A percentile compares a stretch with the other conserved stretches of the same genome.
Evolutionary conservation across 2,797 vertebrate species (phyloP).

Genomic region (Clamator glandarius): DNA sequence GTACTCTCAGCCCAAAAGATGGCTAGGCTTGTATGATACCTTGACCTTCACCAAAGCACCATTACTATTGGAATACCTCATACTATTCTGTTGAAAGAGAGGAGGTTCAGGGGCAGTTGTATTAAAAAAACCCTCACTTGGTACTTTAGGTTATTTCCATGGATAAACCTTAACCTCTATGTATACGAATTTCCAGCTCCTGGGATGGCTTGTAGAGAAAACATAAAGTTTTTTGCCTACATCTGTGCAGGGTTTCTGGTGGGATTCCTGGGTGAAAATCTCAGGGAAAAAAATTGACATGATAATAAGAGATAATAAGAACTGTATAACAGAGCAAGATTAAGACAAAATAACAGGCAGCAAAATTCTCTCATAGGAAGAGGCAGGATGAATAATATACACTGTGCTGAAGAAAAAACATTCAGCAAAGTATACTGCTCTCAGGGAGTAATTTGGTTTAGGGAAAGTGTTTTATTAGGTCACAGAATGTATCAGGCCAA

Average conservation of each 20-base stretch:
- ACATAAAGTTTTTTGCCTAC: not conserved
- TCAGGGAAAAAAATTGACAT: accelerated
- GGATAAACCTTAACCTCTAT: not conserved
- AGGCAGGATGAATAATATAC: not conserved
- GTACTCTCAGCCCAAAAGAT: not conserved
- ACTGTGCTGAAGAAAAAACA: not conserved
- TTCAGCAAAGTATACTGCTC: not conserved
- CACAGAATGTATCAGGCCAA: not conserved
- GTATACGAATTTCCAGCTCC: not conserved
- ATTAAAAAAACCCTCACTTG: not conserved
- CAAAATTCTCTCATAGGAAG: not conserved
- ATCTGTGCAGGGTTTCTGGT: not conserved
- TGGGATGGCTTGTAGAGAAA: not conserved
- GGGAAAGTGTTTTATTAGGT: not conserved
- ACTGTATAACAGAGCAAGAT: not conserved
- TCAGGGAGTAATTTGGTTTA: not conserved
- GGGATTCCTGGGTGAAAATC: not conserved
- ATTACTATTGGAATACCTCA: not conserved
- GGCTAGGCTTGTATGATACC: not conserved
- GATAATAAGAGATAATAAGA: not conserved
- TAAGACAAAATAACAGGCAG: not conserved
- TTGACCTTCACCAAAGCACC: not conserved
- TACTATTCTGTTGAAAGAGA: not conserved
- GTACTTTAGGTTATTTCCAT: not conserved
- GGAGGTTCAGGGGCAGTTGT: not conserved